Conservation (phyloP, 37 sponge, comb jelly and placozoan genomes). For the Corticium candelabrum region DNA sequence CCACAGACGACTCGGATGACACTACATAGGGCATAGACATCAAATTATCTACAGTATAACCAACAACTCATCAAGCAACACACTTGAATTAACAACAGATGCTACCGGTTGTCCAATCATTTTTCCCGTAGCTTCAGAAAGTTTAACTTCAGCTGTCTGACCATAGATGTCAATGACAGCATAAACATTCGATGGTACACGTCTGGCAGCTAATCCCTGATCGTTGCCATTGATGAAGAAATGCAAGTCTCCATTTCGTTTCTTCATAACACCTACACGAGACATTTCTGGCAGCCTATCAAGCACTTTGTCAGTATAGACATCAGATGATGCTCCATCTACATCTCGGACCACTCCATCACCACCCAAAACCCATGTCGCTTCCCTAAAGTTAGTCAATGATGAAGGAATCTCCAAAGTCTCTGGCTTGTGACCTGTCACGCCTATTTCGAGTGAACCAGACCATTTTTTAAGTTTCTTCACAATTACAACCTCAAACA, state of each 20-base stretch:
- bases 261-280: background rate
- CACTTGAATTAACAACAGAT: no score
- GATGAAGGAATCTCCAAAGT: conserved; percentile 13
- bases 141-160: background rate
- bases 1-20: background rate
- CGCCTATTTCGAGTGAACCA: conserved; percentile 14
- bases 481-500: conserved; percentile 21
- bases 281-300: background rate
- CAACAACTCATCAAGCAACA: no score
- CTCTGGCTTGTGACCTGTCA: conserved; percentile 21
- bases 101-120: background rate
- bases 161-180: conserved; percentile 6
- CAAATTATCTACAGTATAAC: no score
- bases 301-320: background rate
- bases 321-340: background rate
- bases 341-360: background rate
- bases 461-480: conserved; percentile 17
- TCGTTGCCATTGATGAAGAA: background rate
- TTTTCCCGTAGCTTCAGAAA: background rate
- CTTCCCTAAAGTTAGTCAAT: conserved; percentile 11
- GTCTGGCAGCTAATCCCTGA: background rate
- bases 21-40: background rate
- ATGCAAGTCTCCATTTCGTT: background rate
- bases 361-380: conserved; percentile 27
- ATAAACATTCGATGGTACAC: background rate